A percentile compares a stretch with the other conserved stretches of the same genome.
These are phyloP conservation scores for Sphaeramia orbicularis DNA, from an alignment of 2,797 vertebrate genomes.

Conservation along the genomic window DNA sequence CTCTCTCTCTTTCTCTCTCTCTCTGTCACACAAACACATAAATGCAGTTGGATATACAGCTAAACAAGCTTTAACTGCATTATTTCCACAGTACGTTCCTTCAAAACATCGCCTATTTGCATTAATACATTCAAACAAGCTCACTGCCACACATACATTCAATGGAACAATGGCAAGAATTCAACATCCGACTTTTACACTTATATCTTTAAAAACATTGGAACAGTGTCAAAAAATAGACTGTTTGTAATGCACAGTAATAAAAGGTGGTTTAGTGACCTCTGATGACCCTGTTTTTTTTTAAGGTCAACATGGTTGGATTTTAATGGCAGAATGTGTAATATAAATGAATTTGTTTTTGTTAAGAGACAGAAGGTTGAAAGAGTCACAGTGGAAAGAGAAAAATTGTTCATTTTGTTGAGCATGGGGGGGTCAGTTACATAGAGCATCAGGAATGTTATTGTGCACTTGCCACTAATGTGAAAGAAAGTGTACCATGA, in stretches of 20 bases:
- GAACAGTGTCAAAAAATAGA: neutral
- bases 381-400: neutral
- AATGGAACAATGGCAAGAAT: too few species aligned
- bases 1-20: neutral
- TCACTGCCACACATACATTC: too few species aligned
- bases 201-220: neutral
- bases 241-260: conserved; percentile 1
- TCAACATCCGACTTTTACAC: too few species aligned
- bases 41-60: neutral
- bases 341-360: conserved; percentile 10
- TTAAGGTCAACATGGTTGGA: neutral
- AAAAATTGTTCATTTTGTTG: conserved; percentile 29
- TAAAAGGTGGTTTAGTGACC: too few species aligned
- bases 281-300: neutral
- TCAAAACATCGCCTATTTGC: too few species aligned
- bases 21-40: neutral
- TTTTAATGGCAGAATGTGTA: conserved; percentile 22
- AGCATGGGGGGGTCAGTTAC: conserved; percentile 44
- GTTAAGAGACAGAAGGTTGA: neutral
- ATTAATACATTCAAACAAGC: too few species aligned
- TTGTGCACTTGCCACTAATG: conserved; percentile 39
- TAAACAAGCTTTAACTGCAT: neutral
- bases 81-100: too few species aligned
- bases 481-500: conserved; percentile 11
- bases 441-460: conserved; percentile 53